phyloP scores from a whole-genome alignment of 37 sponge, comb jelly and placozoan species.

The Corticium candelabrum region DNA sequence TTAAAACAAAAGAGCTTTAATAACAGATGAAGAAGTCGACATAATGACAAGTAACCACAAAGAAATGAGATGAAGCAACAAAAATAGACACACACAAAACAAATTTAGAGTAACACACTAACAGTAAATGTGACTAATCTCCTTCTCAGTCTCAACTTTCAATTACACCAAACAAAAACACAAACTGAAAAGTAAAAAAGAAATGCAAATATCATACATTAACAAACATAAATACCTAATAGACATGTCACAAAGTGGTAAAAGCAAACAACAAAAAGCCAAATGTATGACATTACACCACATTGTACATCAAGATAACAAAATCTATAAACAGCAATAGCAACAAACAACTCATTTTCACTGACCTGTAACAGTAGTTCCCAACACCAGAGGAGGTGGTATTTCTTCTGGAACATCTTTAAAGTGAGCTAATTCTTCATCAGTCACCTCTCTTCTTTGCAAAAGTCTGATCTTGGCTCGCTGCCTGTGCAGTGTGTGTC shows the following conservation, averaged over 20 bases:
- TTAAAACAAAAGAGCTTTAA: background rate
- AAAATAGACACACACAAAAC: background rate
- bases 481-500: constrained; percentile 42
- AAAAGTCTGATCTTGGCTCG: constrained; percentile 57
- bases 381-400: constrained; percentile 66
- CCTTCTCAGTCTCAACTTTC: too few species aligned
- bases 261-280: too few species aligned
- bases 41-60: too few species aligned
- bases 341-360: background rate
- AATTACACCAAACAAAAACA: too few species aligned
- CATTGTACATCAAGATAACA: too few species aligned
- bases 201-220: too few species aligned
- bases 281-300: too few species aligned
- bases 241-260: too few species aligned
- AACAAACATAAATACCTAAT: too few species aligned
- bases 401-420: constrained; percentile 76
- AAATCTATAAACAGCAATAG: background rate
- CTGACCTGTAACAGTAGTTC: constrained; percentile 78
- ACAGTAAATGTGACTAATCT: too few species aligned
- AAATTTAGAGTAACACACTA: constrained; percentile 5
- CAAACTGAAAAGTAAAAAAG: too few species aligned
- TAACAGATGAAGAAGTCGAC: too few species aligned
- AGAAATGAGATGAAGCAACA: background rate
- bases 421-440: constrained; percentile 12
- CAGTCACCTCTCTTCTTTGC: constrained; percentile 28